Conservation (phyloP, 1,140 invertebrate genomes). For the Sogatella furcifera region DNA sequence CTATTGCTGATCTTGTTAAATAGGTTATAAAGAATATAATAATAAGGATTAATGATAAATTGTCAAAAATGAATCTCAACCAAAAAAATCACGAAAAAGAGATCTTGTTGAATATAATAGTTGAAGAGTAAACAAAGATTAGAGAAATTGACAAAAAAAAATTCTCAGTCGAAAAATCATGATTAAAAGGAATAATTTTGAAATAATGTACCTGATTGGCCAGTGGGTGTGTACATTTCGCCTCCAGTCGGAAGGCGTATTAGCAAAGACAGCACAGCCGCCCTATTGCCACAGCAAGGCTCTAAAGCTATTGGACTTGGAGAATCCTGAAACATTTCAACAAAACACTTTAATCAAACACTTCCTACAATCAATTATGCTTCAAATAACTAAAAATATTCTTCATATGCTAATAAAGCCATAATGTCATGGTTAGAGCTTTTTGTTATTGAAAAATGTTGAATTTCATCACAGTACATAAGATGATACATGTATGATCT, state of each 20-base stretch:
- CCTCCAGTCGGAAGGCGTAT: slow-evolving; percentile 75
- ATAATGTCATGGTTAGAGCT: neutral
- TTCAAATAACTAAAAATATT: neutral
- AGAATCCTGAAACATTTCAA: slow-evolving; percentile 42
- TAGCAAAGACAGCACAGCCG: slow-evolving; percentile 84
- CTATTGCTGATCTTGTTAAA: no score
- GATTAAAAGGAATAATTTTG: neutral
- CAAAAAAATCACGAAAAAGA: no score
- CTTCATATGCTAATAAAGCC: neutral
- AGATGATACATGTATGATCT: no score
- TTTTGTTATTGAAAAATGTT: no score
- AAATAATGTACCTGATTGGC: slow-evolving; percentile 51
- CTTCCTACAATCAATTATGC: neutral
- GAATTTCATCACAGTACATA: no score
- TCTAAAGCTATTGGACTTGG: slow-evolving; percentile 91
- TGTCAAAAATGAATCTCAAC: no score
- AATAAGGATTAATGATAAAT: no score
- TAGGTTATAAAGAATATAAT: no score
- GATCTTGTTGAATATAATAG: no score
- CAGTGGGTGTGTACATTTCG: slow-evolving; percentile 65
- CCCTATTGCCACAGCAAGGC: slow-evolving; percentile 78
- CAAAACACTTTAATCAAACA: slow-evolving; percentile 1
- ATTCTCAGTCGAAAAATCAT: no score
- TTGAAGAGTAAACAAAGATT: no score
- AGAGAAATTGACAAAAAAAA: no score